phyloP scores from a whole-genome alignment of 1,140 invertebrate species.

The Batillaria attramentaria region DNA sequence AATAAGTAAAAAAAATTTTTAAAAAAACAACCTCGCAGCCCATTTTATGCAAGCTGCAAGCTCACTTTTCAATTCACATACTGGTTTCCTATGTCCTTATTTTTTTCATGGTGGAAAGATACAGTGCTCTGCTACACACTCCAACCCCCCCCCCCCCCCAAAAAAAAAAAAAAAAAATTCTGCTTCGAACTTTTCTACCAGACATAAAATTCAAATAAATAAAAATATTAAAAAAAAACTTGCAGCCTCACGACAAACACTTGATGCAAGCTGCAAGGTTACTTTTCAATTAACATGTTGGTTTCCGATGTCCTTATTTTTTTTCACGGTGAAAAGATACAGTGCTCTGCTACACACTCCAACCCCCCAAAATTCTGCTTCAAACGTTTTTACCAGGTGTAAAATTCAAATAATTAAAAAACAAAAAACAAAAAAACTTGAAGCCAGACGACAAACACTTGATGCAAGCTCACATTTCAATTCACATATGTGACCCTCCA shows the following conservation, averaged over 20 bases:
- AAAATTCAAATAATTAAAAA: background rate
- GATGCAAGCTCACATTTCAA: background rate
- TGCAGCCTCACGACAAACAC: background rate
- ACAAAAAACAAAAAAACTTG: background rate
- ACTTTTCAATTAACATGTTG: background rate
- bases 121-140: background rate
- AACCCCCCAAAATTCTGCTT: background rate
- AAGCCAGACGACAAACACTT: background rate
- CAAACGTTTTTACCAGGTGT: background rate
- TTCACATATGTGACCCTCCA: background rate
- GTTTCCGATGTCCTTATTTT: background rate
- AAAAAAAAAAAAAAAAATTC: no score
- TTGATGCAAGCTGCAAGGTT: no score
- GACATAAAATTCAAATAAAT: background rate
- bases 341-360: background rate
- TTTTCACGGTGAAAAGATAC: background rate
- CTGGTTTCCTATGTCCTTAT: no score
- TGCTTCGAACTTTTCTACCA: background rate
- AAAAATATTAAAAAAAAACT: background rate
- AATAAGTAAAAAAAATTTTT: no score
- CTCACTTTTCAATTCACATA: no score
- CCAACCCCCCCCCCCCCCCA: background rate
- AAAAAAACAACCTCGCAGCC: no score
- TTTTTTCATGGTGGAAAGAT: no score
- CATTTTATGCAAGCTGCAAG: no score